Percentiles rank a stretch among this genome's conserved stretches.
Evolutionary conservation across 53 echinoderm and acorn worm species (phyloP).

Genomic region (Holothuria scabra): DNA sequence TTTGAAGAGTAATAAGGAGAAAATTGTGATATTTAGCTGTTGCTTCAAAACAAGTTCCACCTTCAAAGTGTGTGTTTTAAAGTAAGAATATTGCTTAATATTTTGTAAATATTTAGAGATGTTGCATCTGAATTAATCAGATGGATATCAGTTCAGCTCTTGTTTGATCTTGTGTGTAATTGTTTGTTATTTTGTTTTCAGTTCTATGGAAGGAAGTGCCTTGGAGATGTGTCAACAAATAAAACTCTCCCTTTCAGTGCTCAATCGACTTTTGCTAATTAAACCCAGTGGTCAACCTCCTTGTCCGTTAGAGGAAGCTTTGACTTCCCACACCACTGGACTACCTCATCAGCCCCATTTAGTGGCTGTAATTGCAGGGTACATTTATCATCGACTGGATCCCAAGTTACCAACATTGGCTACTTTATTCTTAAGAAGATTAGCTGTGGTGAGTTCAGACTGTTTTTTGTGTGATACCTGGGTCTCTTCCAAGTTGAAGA

Average conservation of each 20-base stretch:
- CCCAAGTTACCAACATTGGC: slow-evolving; percentile 87
- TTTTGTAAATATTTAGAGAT: no score
- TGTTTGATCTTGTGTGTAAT: no score
- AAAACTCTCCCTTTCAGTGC: slow-evolving; percentile 89
- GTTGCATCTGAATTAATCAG: no score
- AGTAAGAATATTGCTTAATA: no score
- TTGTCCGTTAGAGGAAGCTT: slow-evolving; percentile 83
- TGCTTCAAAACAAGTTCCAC: no score
- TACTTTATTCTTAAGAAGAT: slow-evolving; percentile 77
- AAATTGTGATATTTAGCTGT: no score
- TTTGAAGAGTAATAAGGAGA: no score
- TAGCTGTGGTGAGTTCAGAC: slow-evolving; percentile 72
- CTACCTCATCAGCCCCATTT: slow-evolving; percentile 94
- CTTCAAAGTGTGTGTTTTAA: no score
- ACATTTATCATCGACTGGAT: slow-evolving; percentile 92
- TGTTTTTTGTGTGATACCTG: background rate
- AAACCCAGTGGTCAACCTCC: slow-evolving; percentile 58
- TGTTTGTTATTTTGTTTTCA: slow-evolving; percentile 17
- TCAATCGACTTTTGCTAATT: slow-evolving; percentile 87
- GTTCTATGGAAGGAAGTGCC: slow-evolving; percentile 71
- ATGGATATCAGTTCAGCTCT: no score
- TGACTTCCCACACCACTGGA: slow-evolving; percentile 90
- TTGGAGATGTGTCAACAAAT: slow-evolving; percentile 80
- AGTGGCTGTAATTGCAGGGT: slow-evolving; percentile 84
- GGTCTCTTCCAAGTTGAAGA: no score